A percentile compares a stretch with the other conserved stretches of the same genome.
phyloP scores from a whole-genome alignment of 2,113 vertebrate genomes.

The Cephalopterus ornatus region DNA sequence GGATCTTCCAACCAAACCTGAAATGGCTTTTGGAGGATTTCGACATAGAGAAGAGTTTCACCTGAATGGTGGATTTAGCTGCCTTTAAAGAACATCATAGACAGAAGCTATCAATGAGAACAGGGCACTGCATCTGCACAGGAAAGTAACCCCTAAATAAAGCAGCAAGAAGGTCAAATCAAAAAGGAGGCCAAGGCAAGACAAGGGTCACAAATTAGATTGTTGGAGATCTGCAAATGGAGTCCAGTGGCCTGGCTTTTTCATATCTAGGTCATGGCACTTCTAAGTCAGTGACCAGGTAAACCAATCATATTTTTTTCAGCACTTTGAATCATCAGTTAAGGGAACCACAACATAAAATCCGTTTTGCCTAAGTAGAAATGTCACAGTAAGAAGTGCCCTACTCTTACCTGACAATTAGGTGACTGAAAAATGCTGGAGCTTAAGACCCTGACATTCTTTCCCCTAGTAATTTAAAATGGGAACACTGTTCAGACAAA shows the following conservation, averaged over 20 bases:
- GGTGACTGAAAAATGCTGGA: not conserved
- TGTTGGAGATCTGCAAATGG: not conserved
- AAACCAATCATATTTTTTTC: not conserved
- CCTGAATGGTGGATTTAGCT: not conserved
- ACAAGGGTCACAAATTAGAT: not conserved
- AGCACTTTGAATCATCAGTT: conserved; percentile 14
- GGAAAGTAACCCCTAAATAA: not conserved
- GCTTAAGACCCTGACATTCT: not conserved
- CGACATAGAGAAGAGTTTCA: not conserved
- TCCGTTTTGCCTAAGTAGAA: not conserved
- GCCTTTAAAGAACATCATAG: not conserved
- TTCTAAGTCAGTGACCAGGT: not conserved
- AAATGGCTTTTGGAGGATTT: not conserved
- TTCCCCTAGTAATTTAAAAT: not conserved
- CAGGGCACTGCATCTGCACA: not conserved
- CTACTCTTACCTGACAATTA: not conserved
- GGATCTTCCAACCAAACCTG: not conserved
- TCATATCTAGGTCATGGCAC: not conserved
- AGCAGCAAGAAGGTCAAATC: not conserved
- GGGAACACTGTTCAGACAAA: not conserved
- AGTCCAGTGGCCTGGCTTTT: not conserved
- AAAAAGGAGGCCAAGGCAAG: not conserved
- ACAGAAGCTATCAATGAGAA: not conserved
- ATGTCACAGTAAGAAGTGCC: not conserved
- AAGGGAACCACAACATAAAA: not conserved